Evolutionary conservation across 2,797 vertebrate genomes (phyloP).

Genomic region (Intellagama lesueurii): DNA sequence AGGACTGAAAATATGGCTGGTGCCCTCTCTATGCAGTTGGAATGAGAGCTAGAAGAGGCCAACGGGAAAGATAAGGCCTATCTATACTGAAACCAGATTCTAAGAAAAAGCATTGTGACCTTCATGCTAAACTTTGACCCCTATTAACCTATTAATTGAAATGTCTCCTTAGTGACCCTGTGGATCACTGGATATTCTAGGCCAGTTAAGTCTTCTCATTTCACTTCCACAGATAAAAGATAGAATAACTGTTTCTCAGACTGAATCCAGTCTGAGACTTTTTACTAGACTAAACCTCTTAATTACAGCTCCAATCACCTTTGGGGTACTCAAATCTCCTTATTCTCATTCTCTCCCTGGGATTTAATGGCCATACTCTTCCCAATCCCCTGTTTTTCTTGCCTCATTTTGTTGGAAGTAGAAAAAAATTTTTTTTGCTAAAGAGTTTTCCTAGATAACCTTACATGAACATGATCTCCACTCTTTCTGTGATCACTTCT

Average conservation of each 20-base stretch:
- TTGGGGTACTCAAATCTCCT: background rate
- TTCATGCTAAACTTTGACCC: conserved; percentile 18
- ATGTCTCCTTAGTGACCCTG: background rate
- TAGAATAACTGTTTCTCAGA: background rate
- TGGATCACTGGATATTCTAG: conserved; percentile 3
- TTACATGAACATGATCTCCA: background rate
- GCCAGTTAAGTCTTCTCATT: conserved; percentile 13
- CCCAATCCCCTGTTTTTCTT: background rate
- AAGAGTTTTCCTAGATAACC: background rate
- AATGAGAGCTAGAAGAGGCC: background rate
- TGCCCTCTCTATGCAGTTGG: background rate
- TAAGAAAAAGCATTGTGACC: background rate
- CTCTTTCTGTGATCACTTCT: background rate
- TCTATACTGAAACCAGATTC: background rate
- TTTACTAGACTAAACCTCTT: background rate
- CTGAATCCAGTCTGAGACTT: background rate
- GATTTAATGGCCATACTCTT: background rate
- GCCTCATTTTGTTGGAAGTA: background rate
- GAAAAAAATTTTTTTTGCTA: background rate
- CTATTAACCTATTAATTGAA: conserved; percentile 27
- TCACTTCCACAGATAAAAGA: conserved; percentile 14
- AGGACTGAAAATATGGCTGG: background rate
- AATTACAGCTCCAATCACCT: background rate
- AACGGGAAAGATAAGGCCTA: background rate
- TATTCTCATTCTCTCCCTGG: background rate